Base-by-base conservation (phyloP, 2,797 vertebrate genomes). In the Triplophysa bombifrons region DNA sequence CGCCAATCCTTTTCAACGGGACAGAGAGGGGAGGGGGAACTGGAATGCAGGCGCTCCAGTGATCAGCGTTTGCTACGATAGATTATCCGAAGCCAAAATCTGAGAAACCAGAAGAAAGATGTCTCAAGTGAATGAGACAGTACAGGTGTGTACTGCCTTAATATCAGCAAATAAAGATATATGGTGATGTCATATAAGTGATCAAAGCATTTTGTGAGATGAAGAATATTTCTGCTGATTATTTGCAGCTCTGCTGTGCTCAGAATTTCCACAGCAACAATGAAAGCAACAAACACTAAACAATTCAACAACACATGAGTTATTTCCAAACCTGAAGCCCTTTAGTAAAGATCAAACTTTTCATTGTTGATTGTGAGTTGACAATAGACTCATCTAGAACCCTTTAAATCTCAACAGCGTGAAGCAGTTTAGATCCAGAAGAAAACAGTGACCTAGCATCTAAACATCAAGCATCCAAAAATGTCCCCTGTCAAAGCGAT, bases 1-100 rank as follows among this genome's bases (percentile, higher is more conserved):
- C 55, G 44, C 78, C 63, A 76, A 61, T 67, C 67, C 75, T 83
- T 76, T 44, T 73, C 74, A 64, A 61, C 13, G 2, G 55, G 75
- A 30, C 60, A 72, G 50, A 44, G 56, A 72, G 20, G 51, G 30
- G 60, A 80, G 75, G 46, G 53, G 12, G 64, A 63, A 56, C 50
- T 69, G 63, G 74, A 82, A 71, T 76, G 74, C 22, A 14, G 7
- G 27, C 76, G 46, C 50, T 53, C 44, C 17, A 44, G 63, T 60
- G 72, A 75, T 81, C 72, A 68, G 55, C 27, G 38, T 70, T 70
- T 20, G 44, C 76, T 46, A 51, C 3, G 53, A 25, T 38, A 46
- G 20, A 27, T 63, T 34, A 70, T 51, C 2, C 22, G 7, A 50
- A 44, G 48, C 27, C 50, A 72, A 53, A 61, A n/a, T 51, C 48